phyloP scores from a whole-genome alignment of 1,140 invertebrate genomes.

The Leptonema lineaticorne region DNA sequence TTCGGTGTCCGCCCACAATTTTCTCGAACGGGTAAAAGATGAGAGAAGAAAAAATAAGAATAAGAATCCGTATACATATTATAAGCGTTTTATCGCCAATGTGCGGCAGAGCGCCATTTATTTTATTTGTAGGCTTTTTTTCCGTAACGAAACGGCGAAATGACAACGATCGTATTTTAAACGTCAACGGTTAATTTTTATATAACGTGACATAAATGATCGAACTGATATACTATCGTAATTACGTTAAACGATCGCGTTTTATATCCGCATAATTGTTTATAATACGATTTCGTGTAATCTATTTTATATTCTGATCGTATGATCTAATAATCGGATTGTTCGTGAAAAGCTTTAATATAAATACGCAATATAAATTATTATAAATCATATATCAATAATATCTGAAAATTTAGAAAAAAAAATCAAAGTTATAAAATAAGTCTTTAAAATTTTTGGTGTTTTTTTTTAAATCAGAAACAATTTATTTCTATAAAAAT shows the following conservation, averaged over 20 bases:
- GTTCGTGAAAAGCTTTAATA: neutral
- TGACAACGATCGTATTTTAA: neutral
- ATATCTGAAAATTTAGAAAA: too few relatives aligned
- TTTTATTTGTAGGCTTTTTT: slow-evolving; percentile 3
- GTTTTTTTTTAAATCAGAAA: too few relatives aligned
- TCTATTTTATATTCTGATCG: neutral
- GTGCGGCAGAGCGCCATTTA: slow-evolving; percentile 7
- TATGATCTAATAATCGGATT: neutral
- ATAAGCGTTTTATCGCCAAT: slow-evolving; percentile 15
- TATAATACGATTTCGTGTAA: neutral
- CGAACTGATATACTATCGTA: neutral
- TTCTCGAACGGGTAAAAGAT: slow-evolving; percentile 13
- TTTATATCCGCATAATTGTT: neutral
- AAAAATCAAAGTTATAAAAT: too few relatives aligned
- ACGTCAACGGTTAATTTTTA: neutral
- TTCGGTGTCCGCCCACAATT: slow-evolving; percentile 12
- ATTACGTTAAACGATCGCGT: neutral
- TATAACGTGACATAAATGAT: neutral
- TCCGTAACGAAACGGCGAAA: neutral
- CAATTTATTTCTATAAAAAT: too few relatives aligned
- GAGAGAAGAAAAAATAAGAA: too few relatives aligned
- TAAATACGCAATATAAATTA: neutral
- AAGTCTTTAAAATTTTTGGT: too few relatives aligned
- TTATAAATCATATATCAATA: neutral
- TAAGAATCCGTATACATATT: too few relatives aligned